Percentiles rank a stretch among this genome's conserved stretches.
These are phyloP conservation scores for Monoplex corrugatus DNA, from an alignment of 2,888 invertebrate species.

Conservation along the genomic window DNA sequence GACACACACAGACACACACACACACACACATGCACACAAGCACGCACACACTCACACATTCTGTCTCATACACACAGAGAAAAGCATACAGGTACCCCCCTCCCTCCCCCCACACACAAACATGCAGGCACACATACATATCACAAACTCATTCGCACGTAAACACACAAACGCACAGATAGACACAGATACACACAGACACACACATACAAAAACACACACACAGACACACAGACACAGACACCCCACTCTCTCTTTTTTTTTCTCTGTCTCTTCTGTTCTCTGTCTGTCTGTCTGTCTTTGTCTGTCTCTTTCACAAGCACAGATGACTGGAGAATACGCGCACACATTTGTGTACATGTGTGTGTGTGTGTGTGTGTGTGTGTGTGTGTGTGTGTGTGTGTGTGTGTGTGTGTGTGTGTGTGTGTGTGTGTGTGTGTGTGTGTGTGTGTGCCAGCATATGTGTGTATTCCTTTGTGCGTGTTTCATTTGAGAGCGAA, in stretches of 20 bases:
- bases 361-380: background rate
- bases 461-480: background rate
- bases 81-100: no score
- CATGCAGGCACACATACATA: background rate
- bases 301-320: background rate
- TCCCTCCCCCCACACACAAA: background rate
- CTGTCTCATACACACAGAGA: background rate
- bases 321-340: no score
- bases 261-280: background rate
- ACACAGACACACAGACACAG: background rate
- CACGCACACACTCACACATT: background rate
- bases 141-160: background rate
- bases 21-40: background rate
- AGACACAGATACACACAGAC: background rate
- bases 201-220: background rate
- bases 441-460: background rate
- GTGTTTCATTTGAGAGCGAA: no score
- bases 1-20: background rate
- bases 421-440: conserved; percentile 11
- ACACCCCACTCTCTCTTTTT: background rate
- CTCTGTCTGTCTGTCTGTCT: conserved; percentile 21
- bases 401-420: conserved; percentile 2
- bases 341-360: no score
- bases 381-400: background rate
- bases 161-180: background rate